Evolutionary conservation across 2,113 vertebrate species (phyloP).

Genomic region (Microcebus ravelobensis): DNA sequence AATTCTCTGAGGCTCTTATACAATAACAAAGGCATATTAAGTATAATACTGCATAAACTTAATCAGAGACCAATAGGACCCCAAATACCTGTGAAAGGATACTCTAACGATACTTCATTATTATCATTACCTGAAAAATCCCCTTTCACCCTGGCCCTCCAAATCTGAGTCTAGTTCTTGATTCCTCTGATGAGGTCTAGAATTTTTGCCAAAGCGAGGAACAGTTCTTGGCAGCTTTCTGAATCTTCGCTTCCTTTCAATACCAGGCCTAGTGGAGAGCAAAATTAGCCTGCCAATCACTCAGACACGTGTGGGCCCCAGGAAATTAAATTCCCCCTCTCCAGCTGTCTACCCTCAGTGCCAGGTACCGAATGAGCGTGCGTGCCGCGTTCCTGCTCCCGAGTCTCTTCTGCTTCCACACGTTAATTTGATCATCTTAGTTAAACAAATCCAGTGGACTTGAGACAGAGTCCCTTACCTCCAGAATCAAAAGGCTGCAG

Average conservation of each 20-base stretch:
- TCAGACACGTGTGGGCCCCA: constrained; percentile 39
- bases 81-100: neutral
- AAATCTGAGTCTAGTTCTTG: neutral
- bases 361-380: neutral
- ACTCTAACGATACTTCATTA: neutral
- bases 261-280: constrained; percentile 62
- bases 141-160: neutral
- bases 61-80: neutral
- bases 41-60: neutral
- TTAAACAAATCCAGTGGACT: neutral
- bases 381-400: neutral
- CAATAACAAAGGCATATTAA: neutral
- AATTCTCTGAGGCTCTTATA: neutral
- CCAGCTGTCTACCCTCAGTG: constrained; percentile 50
- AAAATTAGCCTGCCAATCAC: constrained; percentile 77
- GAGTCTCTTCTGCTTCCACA: neutral
- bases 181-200: constrained; percentile 49
- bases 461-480: neutral
- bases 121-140: neutral
- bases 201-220: constrained; percentile 62
- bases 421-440: constrained; percentile 29
- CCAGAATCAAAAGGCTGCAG: neutral
- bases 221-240: constrained; percentile 59
- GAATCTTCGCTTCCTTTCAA: constrained; percentile 56
- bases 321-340: constrained; percentile 54